Conservation (phyloP, 2,888 invertebrate species). For the Tanytarsus gracilentus region DNA sequence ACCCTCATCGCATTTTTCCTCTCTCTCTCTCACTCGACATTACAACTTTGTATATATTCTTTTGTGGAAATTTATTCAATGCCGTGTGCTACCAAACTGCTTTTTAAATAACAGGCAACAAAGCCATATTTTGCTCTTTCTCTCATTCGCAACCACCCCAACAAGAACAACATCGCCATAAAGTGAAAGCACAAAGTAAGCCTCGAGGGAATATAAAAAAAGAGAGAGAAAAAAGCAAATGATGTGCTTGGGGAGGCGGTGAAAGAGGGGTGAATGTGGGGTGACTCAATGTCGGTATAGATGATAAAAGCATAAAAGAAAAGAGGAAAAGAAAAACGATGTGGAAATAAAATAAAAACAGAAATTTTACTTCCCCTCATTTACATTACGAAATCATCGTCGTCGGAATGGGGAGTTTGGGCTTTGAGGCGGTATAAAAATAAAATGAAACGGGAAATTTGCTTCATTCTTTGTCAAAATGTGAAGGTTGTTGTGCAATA, state of each 20-base stretch:
- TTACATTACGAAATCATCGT: conserved; percentile 26
- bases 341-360: conserved; percentile 21
- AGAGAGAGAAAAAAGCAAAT: no score
- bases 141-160: not conserved
- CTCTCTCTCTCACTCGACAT: no score
- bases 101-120: conserved; percentile 24
- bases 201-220: no score
- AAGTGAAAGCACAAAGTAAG: no score
- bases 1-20: not conserved
- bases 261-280: no score
- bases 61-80: conserved; percentile 13
- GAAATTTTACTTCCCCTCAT: conserved; percentile 19
- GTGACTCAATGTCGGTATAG: not conserved
- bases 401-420: not conserved
- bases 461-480: no score
- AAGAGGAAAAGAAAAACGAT: conserved; percentile 7
- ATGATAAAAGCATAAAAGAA: conserved; percentile 6
- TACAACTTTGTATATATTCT: no score
- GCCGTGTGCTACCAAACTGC: conserved; percentile 8
- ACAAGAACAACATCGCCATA: not conserved
- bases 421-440: not conserved
- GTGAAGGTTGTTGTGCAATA: no score
- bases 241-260: no score
- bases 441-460: no score
- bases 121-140: conserved; percentile 25